These are phyloP conservation scores for Diadema setosum DNA, from an alignment of 35 echinoderm and acorn worm genomes.

Conservation along the genomic window DNA sequence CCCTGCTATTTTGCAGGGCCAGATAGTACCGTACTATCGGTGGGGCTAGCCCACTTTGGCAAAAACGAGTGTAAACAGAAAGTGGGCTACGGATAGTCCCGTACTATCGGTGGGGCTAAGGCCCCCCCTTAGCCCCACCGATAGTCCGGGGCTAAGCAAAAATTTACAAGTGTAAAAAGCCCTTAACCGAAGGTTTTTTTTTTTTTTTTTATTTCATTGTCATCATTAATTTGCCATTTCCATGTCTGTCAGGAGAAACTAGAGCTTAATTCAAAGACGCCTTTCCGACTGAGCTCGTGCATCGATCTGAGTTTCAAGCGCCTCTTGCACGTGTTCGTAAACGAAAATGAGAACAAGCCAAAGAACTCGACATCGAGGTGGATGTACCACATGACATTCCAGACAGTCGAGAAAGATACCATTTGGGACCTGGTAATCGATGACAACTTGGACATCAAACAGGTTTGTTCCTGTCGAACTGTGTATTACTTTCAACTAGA, in stretches of 20 bases:
- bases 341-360: slow-evolving; percentile 50
- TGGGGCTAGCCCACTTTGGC: too few species aligned
- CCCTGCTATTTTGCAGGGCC: too few species aligned
- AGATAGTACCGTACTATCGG: too few species aligned
- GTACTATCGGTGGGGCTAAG: too few species aligned
- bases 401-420: slow-evolving; percentile 75
- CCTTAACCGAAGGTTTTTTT: too few species aligned
- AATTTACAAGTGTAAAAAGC: too few species aligned
- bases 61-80: too few species aligned
- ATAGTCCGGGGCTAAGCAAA: too few species aligned
- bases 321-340: slow-evolving; percentile 74
- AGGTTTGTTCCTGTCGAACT: slow-evolving; percentile 46
- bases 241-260: too few species aligned
- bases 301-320: slow-evolving; percentile 69
- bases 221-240: not conserved
- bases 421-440: slow-evolving; percentile 68
- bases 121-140: too few species aligned
- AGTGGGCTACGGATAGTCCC: too few species aligned
- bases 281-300: slow-evolving; percentile 16
- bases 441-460: slow-evolving; percentile 72
- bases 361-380: not conserved
- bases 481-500: too few species aligned
- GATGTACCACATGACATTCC: slow-evolving; percentile 67
- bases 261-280: not conserved
- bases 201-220: not conserved